Evolutionary conservation across 2,113 vertebrate species (phyloP), one percentile per base, ranked within the genome.

Genomic region (Vulpes lagopus): DNA sequence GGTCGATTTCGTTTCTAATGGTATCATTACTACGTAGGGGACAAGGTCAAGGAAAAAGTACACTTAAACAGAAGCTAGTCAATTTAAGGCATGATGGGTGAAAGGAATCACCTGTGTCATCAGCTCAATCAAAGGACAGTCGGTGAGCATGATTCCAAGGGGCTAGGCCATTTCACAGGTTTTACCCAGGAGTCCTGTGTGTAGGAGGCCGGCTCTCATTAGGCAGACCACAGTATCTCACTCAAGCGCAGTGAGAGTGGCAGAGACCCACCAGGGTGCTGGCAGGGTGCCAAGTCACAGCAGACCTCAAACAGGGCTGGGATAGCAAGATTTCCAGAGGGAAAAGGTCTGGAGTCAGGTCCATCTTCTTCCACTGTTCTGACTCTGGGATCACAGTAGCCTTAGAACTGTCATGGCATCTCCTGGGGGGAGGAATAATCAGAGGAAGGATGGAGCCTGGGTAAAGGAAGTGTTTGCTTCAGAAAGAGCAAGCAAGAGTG

Each of bases 1-100:
- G 79, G 64, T 8, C 53, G 91, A 91, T 71, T 17, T 97, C 76
- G 22, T 89, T 96, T 96, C 83, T 83, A 82, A 71, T 73, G 20
- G 32, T 35, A 91, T 89, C 38, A 87, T 67, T 76, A 89, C 43
- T 80, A 81, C 4, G 20, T 4, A 97, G 14, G 71, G n/a, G 27
- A 80, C 49, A 84, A 89, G 84, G 79, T 78, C 85, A 93, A 76
- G 65, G 59, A 73, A 94, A 92, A 30, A 62, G 71, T 20, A 38
- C 3, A 43, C 7, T 80, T n/a, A 84, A 84, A 82, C 17, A 78
- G 91, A 95, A 91, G 80, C 8, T 49, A 71, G 62, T 89, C 86
- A 64, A 93, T 91, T 57, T 91, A 93, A 91, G 15, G 30, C 23
- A 94, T 2, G 11, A 30, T 15, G 35, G 76, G 27, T 78, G 53